Evolutionary conservation across 2,888 invertebrate species (phyloP).

Genomic region (Mylabris sibirica): DNA sequence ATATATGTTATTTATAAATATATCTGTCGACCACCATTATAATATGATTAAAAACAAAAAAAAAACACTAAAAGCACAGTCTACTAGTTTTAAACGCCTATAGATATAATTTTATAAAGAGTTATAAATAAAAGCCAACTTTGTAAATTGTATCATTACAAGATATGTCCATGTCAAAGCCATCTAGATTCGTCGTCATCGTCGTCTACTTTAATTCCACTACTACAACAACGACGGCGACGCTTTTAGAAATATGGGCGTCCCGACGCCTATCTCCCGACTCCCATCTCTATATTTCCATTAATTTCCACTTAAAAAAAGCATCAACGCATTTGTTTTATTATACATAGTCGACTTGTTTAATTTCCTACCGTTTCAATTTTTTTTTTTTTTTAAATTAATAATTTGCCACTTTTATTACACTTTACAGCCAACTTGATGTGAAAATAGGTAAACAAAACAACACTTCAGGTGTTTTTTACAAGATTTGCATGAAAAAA

Average conservation of each 20-base stretch:
- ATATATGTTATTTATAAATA: constrained; percentile 1
- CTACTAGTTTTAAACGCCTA: neutral
- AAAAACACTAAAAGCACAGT: neutral
- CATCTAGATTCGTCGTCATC: constrained; percentile 33
- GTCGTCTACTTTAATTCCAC: neutral
- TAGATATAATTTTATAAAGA: constrained; percentile 49
- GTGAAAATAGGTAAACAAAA: too few species aligned
- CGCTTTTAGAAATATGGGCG: constrained; percentile 1
- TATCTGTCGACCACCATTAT: constrained; percentile 5
- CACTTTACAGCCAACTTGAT: too few species aligned
- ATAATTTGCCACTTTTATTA: too few species aligned
- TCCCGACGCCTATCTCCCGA: neutral
- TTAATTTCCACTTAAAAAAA: neutral
- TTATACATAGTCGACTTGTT: neutral
- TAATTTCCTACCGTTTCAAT: neutral
- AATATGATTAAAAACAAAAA: constrained; percentile 3
- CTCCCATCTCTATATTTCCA: neutral
- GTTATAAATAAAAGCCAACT: constrained; percentile 52
- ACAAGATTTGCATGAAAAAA: too few species aligned
- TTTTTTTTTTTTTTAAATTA: too few species aligned
- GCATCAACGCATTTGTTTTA: neutral
- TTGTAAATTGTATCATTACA: constrained; percentile 53
- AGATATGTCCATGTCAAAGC: constrained; percentile 50
- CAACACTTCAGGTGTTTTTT: neutral
- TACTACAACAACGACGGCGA: neutral